Percentiles rank a stretch among this genome's conserved stretches.
Conservation (phyloP, 2,888 invertebrate genomes). For the Uloborus plumipes region DNA sequence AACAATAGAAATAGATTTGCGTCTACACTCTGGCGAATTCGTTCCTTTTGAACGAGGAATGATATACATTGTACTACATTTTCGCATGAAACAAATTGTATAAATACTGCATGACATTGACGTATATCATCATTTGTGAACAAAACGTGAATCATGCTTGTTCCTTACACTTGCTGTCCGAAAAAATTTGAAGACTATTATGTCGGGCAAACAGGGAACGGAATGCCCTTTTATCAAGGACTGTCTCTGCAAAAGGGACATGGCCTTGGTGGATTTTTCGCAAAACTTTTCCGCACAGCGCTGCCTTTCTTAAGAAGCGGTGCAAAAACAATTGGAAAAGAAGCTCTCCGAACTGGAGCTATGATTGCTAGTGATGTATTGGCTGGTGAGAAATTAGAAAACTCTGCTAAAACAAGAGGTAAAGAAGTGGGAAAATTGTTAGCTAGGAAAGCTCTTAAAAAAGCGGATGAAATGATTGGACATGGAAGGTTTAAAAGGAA, state of each 20-base stretch:
- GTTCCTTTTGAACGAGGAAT: conserved; percentile 21
- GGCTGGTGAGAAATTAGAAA: conserved; percentile 1
- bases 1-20: background rate
- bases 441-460: background rate
- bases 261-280: conserved; percentile 18
- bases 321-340: conserved; percentile 10
- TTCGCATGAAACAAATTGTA: conserved; percentile 4
- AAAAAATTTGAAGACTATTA: conserved; percentile 26
- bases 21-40: conserved; percentile 9
- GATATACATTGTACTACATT: conserved; percentile 5
- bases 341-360: conserved; percentile 9
- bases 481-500: conserved; percentile 33
- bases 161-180: conserved; percentile 12
- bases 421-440: conserved; percentile 5
- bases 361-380: conserved; percentile 17
- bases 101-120: background rate
- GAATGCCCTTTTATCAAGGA: conserved; percentile 15
- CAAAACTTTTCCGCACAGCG: conserved; percentile 1
- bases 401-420: conserved; percentile 4
- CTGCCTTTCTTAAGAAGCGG: conserved; percentile 16
- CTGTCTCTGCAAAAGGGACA: conserved; percentile 2
- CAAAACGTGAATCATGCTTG: background rate
- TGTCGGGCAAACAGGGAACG: conserved; percentile 10
- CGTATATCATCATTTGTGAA: background rate
- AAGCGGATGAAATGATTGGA: conserved; percentile 12